These are phyloP conservation scores for Crenuchus spilurus DNA, from an alignment of 2,797 vertebrate species.

Conservation along the genomic window DNA sequence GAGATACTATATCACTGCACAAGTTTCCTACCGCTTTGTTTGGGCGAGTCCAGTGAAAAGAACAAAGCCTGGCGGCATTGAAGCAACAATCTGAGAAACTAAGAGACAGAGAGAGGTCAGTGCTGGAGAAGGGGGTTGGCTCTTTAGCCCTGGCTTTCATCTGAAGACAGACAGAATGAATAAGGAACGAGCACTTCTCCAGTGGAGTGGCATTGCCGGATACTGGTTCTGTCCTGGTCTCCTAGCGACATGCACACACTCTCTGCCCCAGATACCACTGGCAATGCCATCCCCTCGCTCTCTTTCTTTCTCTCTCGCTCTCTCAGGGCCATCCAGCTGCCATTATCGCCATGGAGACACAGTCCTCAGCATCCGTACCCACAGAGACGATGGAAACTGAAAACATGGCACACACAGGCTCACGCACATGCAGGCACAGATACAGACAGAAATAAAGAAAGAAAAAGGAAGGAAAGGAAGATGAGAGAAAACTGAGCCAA, in stretches of 20 bases:
- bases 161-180: constrained; percentile 64
- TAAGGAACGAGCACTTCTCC: constrained; percentile 62
- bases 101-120: not conserved
- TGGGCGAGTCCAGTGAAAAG: not conserved
- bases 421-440: constrained; percentile 54
- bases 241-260: constrained; percentile 82
- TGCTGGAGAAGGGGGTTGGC: constrained; percentile 32
- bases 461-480: too few relatives aligned
- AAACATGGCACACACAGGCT: constrained; percentile 57
- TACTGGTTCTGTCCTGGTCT: constrained; percentile 46
- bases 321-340: constrained; percentile 40
- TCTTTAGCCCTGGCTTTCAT: constrained; percentile 35
- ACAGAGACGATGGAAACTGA: constrained; percentile 25
- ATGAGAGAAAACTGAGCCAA: not conserved
- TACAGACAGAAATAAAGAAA: constrained; percentile 23
- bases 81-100: constrained; percentile 17
- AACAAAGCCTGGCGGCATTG: constrained; percentile 21
- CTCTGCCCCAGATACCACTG: constrained; percentile 84
- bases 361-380: constrained; percentile 45
- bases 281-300: constrained; percentile 27
- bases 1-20: too few relatives aligned
- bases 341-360: constrained; percentile 49
- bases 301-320: not conserved
- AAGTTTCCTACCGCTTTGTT: too few relatives aligned
- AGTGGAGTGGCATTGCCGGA: constrained; percentile 55